These are phyloP conservation scores for Tromatobia lineatoria DNA, from an alignment of 2,888 invertebrate genomes.

Conservation along the genomic window DNA sequence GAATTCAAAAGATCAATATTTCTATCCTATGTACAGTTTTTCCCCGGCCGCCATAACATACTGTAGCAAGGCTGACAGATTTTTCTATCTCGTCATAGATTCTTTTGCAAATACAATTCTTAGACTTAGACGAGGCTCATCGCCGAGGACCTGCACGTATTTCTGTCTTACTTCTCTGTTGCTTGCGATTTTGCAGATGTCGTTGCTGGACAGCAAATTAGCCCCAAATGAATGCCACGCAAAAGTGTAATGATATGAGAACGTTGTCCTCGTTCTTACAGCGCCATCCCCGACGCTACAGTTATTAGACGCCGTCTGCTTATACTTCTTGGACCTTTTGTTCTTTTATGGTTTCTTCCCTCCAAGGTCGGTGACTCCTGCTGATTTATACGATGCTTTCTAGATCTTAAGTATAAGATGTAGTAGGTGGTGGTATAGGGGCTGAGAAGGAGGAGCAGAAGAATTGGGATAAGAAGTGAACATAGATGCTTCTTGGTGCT, in stretches of 20 bases:
- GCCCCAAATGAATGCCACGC: constrained; percentile 4
- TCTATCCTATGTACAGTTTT: too few species aligned
- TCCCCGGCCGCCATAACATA: background rate
- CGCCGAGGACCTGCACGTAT: background rate
- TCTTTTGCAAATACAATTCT: constrained; percentile 5
- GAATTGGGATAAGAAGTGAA: constrained; percentile 31
- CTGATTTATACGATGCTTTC: constrained; percentile 9
- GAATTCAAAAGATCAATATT: too few species aligned
- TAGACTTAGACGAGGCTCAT: constrained; percentile 19
- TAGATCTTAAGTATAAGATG: constrained; percentile 1
- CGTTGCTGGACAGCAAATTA: constrained; percentile 22
- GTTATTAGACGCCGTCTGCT: constrained; percentile 7
- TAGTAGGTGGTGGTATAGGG: background rate
- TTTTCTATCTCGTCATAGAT: background rate
- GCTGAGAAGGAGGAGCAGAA: background rate
- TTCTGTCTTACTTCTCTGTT: constrained; percentile 6
- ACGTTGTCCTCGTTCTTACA: constrained; percentile 11
- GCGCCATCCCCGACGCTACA: background rate
- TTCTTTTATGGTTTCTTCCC: background rate
- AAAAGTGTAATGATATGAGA: constrained; percentile 41
- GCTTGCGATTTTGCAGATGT: background rate
- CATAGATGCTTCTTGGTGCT: constrained; percentile 17
- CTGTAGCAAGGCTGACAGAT: background rate
- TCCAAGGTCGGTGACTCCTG: constrained; percentile 10
- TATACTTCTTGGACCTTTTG: background rate